A percentile compares a stretch with the other conserved stretches of the same genome.
These are phyloP conservation scores for Pheosia gnoma DNA, from an alignment of 2,888 invertebrate species.

Conservation along the genomic window DNA sequence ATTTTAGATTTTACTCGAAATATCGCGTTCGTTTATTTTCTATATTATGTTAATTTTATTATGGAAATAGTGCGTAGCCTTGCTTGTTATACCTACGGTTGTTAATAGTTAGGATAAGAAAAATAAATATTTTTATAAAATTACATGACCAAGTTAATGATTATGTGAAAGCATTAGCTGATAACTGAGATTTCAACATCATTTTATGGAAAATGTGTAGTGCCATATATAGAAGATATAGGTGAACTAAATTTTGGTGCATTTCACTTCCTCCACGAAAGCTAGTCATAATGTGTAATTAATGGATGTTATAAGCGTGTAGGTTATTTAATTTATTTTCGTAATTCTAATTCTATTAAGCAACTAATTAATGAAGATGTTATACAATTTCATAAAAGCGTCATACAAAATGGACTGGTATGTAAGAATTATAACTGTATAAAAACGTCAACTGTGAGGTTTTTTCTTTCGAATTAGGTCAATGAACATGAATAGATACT, in stretches of 20 bases:
- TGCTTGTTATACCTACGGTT: constrained; percentile 53
- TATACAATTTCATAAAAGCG: constrained; percentile 17
- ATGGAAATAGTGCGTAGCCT: constrained; percentile 3
- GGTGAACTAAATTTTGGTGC: constrained; percentile 66
- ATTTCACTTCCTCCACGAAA: constrained; percentile 63
- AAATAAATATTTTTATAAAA: constrained; percentile 74
- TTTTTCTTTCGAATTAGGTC: too few species aligned
- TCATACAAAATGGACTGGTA: background rate
- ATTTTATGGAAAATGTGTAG: constrained; percentile 43
- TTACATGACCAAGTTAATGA: constrained; percentile 68
- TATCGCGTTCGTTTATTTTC: background rate
- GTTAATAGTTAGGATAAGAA: constrained; percentile 60
- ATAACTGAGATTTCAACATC: constrained; percentile 8
- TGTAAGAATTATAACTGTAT: background rate
- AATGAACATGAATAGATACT: too few species aligned
- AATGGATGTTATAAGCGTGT: constrained; percentile 47
- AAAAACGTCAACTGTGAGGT: too few species aligned
- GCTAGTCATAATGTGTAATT: constrained; percentile 72
- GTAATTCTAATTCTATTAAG: constrained; percentile 30
- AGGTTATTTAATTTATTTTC: constrained; percentile 56
- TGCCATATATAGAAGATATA: constrained; percentile 63
- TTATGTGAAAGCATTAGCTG: constrained; percentile 48
- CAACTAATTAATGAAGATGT: background rate
- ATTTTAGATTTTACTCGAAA: background rate
- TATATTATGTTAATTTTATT: background rate